Conservation (phyloP, 2,797 vertebrate species). For the Lindbergichthys nudifrons region DNA sequence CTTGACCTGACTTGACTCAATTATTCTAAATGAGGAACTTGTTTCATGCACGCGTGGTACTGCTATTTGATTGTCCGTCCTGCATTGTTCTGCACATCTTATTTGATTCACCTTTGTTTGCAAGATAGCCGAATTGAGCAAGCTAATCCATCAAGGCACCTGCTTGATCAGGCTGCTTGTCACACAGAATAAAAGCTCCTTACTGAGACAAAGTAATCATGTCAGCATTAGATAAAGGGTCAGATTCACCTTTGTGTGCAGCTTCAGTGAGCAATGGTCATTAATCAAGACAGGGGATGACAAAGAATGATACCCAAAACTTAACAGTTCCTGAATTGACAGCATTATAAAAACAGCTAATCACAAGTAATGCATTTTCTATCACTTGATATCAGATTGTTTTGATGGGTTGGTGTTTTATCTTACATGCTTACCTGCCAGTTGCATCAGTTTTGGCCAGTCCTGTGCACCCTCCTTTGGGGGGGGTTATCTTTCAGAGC, state of each 20-base stretch:
- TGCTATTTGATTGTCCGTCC: slow-evolving; percentile 30
- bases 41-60: slow-evolving; percentile 12
- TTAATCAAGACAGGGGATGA: neutral
- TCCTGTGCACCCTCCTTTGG: slow-evolving; percentile 18
- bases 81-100: slow-evolving; percentile 37
- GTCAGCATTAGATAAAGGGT: slow-evolving; percentile 48
- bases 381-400: slow-evolving; percentile 5
- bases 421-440: slow-evolving; percentile 38
- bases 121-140: slow-evolving; percentile 48
- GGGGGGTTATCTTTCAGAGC: slow-evolving; percentile 28
- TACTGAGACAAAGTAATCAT: slow-evolving; percentile 54
- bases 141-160: slow-evolving; percentile 65
- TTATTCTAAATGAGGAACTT: slow-evolving; percentile 4
- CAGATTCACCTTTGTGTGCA: slow-evolving; percentile 31
- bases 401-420: slow-evolving; percentile 12
- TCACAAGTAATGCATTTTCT: neutral
- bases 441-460: slow-evolving; percentile 49
- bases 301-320: neutral
- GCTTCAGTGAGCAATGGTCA: slow-evolving; percentile 14
- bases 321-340: neutral
- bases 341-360: no score
- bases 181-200: slow-evolving; percentile 57
- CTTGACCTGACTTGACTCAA: neutral
- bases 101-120: slow-evolving; percentile 48
- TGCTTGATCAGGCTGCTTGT: slow-evolving; percentile 61